A percentile compares a stretch with the other conserved stretches of the same genome.
Evolutionary conservation across 1,140 invertebrate genomes (phyloP).

Genomic region (Hylyphantes graminicola): DNA sequence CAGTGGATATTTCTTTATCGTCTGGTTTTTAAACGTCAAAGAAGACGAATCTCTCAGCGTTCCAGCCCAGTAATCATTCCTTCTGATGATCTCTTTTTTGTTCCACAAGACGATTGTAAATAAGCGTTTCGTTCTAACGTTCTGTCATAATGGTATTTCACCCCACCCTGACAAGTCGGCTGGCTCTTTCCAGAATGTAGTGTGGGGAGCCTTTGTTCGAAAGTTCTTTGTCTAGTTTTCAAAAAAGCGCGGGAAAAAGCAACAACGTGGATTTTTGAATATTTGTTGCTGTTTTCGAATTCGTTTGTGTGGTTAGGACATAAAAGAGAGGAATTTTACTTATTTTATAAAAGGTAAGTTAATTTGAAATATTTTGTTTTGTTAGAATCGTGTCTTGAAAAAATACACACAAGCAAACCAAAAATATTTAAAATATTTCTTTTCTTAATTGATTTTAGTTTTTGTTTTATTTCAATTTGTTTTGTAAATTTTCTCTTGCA

Average conservation of each 20-base stretch:
- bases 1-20: not conserved
- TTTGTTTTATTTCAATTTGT: no score
- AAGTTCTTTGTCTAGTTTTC: not conserved
- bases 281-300: not conserved
- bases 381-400: no score
- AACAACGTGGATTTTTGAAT: not conserved
- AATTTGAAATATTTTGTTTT: no score
- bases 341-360: not conserved
- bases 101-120: not conserved
- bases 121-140: conserved; percentile 4
- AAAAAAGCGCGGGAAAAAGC: not conserved
- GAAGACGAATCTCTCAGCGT: not conserved
- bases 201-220: no score
- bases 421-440: no score
- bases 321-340: not conserved
- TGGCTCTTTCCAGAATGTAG: no score
- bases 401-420: no score
- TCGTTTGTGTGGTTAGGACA: not conserved
- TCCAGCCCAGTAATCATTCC: conserved; percentile 21
- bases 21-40: not conserved
- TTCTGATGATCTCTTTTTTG: not conserved
- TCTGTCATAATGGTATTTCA: conserved; percentile 3
- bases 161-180: not conserved
- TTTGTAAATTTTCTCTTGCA: no score
- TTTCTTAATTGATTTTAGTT: no score